Percentiles rank a stretch among this genome's conserved stretches.
Conservation (phyloP, 64 coral and sea anemone genomes). For the Acropora yongei region DNA sequence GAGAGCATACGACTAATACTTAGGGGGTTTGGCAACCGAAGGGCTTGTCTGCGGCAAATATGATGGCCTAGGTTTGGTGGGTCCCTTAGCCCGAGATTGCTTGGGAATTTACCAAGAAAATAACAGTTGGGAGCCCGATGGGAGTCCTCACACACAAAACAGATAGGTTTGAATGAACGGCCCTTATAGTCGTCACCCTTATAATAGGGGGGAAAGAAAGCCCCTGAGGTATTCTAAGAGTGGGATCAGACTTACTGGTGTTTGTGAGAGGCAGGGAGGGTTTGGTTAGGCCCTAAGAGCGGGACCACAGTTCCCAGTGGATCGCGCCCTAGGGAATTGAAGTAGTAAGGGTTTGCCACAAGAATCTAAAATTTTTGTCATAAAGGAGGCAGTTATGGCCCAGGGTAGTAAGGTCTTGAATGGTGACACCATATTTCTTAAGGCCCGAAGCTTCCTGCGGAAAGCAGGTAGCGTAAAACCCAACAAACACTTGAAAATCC, state of each 20-base stretch:
- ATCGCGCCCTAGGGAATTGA: slow-evolving; percentile 47
- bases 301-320: slow-evolving; percentile 56
- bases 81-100: not conserved
- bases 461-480: slow-evolving; percentile 15
- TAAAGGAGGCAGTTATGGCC: slow-evolving; percentile 40
- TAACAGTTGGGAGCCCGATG: not conserved
- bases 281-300: not conserved
- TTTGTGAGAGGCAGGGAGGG: not conserved
- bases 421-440: slow-evolving; percentile 43
- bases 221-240: not conserved
- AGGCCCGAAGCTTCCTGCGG: slow-evolving; percentile 10
- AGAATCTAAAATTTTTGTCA: slow-evolving; percentile 27
- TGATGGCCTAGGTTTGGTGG: not conserved
- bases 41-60: not conserved
- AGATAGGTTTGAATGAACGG: slow-evolving; percentile 8
- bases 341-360: slow-evolving; percentile 3
- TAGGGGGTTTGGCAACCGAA: slow-evolving; percentile 20
- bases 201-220: slow-evolving; percentile 30
- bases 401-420: slow-evolving; percentile 37
- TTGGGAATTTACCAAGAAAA: slow-evolving; percentile 22
- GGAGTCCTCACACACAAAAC: slow-evolving; percentile 20
- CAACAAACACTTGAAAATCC: slow-evolving; percentile 51
- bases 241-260: not conserved
- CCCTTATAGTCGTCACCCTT: slow-evolving; percentile 48
- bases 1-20: not conserved